These are phyloP conservation scores for Ormyrus thymus DNA, from an alignment of 2,888 invertebrate species.

Conservation along the genomic window DNA sequence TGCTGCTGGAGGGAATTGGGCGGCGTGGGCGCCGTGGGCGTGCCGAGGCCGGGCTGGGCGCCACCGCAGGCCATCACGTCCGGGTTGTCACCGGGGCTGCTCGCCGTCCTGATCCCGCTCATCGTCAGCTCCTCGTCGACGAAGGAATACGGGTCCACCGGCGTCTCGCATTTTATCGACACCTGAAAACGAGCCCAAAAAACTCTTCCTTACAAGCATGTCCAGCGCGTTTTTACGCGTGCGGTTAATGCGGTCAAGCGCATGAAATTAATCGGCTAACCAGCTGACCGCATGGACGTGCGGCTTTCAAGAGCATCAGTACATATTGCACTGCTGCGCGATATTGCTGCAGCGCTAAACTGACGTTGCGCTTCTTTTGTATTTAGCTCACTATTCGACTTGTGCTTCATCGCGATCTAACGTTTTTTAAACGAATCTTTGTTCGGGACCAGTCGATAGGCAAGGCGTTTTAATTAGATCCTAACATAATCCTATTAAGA, in stretches of 20 bases:
- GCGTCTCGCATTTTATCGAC: conserved; percentile 79
- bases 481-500: no score
- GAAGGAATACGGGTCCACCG: conserved; percentile 89
- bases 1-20: conserved; percentile 62
- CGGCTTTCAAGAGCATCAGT: neutral
- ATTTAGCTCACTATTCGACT: no score
- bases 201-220: neutral
- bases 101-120: conserved; percentile 77
- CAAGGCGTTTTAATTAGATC: no score
- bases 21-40: conserved; percentile 68
- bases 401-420: no score
- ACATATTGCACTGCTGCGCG: no score
- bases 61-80: conserved; percentile 69
- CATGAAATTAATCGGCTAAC: conserved; percentile 6
- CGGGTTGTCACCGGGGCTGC: conserved; percentile 73
- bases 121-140: conserved; percentile 86
- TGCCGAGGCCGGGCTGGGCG: conserved; percentile 66
- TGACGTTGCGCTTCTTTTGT: no score
- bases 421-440: no score
- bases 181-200: conserved; percentile 61
- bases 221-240: neutral
- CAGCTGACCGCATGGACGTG: conserved; percentile 1
- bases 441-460: no score
- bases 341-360: no score
- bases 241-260: conserved; percentile 11